Evolutionary conservation across 1,140 invertebrate species (phyloP).

Genomic region (Drosophila sucinea): DNA sequence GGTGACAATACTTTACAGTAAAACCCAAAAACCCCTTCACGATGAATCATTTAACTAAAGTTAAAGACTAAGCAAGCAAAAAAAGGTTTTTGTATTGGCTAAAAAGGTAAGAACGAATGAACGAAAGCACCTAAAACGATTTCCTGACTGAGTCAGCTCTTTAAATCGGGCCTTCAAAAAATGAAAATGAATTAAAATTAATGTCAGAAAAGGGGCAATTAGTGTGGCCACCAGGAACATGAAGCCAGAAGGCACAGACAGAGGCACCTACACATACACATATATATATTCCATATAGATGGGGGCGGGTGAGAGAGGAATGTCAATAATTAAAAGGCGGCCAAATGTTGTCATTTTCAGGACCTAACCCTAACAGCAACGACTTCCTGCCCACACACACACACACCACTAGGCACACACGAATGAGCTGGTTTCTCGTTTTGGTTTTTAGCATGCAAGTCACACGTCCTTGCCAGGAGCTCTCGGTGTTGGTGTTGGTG

Average conservation of each 20-base stretch:
- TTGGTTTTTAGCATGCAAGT: slow-evolving; percentile 76
- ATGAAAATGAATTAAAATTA: slow-evolving; percentile 30
- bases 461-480: slow-evolving; percentile 72
- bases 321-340: slow-evolving; percentile 80
- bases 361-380: slow-evolving; percentile 39
- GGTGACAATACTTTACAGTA: neutral
- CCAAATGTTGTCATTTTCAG: slow-evolving; percentile 77
- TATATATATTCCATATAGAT: neutral
- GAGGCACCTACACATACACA: neutral
- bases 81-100: slow-evolving; percentile 4
- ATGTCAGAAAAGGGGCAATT: slow-evolving; percentile 46
- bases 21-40: slow-evolving; percentile 11
- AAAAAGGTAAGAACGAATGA: neutral
- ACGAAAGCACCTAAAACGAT: neutral
- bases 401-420: slow-evolving; percentile 22
- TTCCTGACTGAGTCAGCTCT: slow-evolving; percentile 19
- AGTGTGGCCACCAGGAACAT: slow-evolving; percentile 47
- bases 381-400: slow-evolving; percentile 48
- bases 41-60: slow-evolving; percentile 31
- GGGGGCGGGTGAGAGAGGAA: slow-evolving; percentile 27
- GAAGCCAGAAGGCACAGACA: slow-evolving; percentile 26
- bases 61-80: neutral
- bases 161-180: slow-evolving; percentile 8
- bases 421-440: slow-evolving; percentile 44
- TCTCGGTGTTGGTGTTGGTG: slow-evolving; percentile 48